phyloP scores from a whole-genome alignment of 2,888 invertebrate genomes.

The Colletes collaris region DNA sequence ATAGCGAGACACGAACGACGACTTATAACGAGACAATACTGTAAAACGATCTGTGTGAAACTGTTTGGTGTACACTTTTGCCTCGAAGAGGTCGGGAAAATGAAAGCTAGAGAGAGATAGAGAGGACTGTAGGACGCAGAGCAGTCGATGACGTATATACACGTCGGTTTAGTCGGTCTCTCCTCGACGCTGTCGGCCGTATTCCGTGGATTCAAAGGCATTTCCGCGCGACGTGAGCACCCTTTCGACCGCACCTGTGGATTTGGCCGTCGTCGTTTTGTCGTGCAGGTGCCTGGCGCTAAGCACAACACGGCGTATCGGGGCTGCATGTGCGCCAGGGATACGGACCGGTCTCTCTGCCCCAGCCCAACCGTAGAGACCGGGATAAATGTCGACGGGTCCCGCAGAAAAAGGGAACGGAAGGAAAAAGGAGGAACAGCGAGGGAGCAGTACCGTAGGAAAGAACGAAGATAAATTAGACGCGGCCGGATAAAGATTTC shows the following conservation, averaged over 20 bases:
- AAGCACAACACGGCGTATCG: slow-evolving; percentile 11
- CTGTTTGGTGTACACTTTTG: slow-evolving; percentile 20
- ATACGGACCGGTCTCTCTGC: neutral
- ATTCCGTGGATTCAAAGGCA: slow-evolving; percentile 58
- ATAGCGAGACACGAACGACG: too few relatives aligned
- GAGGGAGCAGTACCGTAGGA: neutral
- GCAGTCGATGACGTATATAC: slow-evolving; percentile 36
- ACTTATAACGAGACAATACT: too few relatives aligned
- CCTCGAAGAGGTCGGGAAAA: slow-evolving; percentile 21
- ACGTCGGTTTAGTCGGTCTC: slow-evolving; percentile 16
- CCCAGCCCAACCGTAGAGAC: neutral
- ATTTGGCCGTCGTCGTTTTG: slow-evolving; percentile 54
- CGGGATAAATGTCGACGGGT: slow-evolving; percentile 21
- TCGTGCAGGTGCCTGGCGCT: slow-evolving; percentile 32
- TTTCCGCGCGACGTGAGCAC: slow-evolving; percentile 65
- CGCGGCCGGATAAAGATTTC: slow-evolving; percentile 28
- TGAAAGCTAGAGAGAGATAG: neutral
- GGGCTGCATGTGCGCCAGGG: slow-evolving; percentile 19
- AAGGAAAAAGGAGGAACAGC: neutral
- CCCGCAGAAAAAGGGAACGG: slow-evolving; percentile 12
- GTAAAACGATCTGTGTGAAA: slow-evolving; percentile 4
- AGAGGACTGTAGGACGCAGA: neutral
- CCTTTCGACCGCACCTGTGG: slow-evolving; percentile 69
- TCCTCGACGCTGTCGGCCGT: slow-evolving; percentile 40
- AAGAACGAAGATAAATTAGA: slow-evolving; percentile 25